Base-by-base conservation (phyloP, 2,113 vertebrate species). In the Macrotus californicus region DNA sequence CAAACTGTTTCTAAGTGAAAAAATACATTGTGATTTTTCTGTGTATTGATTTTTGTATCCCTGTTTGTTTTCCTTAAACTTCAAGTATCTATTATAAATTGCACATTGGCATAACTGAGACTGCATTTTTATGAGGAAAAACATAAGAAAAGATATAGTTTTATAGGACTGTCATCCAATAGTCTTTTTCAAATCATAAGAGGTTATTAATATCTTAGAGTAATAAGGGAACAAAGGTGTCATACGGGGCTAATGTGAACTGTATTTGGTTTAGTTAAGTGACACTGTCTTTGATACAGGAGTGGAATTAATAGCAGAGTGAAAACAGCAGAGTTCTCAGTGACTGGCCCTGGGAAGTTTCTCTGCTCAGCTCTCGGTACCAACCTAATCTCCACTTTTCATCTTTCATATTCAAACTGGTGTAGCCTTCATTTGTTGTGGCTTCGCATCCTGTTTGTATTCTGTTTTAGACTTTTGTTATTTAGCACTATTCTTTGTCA, bases 381-480 rank as follows among this genome's bases (percentile, higher is more conserved):
- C 56, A 86, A 90, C 16, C 52, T 36, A 77, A 93, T 86, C 89
- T 88, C 7, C 79, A 6, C 11, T 91, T 56, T 56, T 66, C 8
- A 43, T 52, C 41, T 95, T 93, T 72, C 69, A 36, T 75, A 22
- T 41, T 91, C 89, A 31, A 69, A 80, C 4, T 76, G 81, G 18
- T 67, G 82, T 85, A 73, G 11, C 24, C 96, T 94, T 54, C 11
- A 34, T 54, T 85, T 85, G 36, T 94, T 86, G 11, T 93, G 80
- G 12, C 14, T 15, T 83, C 50, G 36, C n/a, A 46, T 93, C 43
- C 75, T 91, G 18, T 36, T 84, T 94, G 10, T 94, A 41, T 91
- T 3, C 39, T 88, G 15, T 94, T 93, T 91, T 91, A 91, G 67
- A 81, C 52, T 77, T 85, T 3, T 90, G 2, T 88, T 92, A 67